Base-by-base conservation (phyloP, 2,113 vertebrate species). In the Psilopogon haemacephalus region DNA sequence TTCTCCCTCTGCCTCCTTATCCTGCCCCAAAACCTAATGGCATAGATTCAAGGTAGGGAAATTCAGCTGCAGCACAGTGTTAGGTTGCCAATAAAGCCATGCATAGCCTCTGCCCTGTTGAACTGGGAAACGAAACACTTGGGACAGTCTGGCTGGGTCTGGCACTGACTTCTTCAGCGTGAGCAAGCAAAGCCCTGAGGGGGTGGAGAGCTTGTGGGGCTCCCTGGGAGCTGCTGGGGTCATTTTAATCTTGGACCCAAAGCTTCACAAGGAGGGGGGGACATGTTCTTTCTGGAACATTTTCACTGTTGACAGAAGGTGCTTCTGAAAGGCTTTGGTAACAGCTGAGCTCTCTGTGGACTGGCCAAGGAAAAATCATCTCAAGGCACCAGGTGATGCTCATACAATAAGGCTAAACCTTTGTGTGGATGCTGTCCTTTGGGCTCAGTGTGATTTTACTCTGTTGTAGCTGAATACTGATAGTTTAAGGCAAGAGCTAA, bases 101-200 rank as follows among this genome's bases (percentile, higher is more conserved):
- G 32, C 6, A 21, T n/a, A 60, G 16, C 4, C 19, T 6, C 26
- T 91, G 44, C 8, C 20, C 35, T 64, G 18, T 40, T 67, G 1
- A 64, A 44, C 59, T 80, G 59, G 32, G 46, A 27, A 71, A 68
- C 44, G 27, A 80, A 79, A 42, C 11, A 42, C 18, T 3, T 12
- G 40, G 54, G 24, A 37, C 2, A 4, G 5, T 44, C 30, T 2
- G 1, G 12, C 60, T 54, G 42, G 15, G 7, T 38, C 50, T 1
- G 2, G 70, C 26, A 33, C 26, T 15, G 23, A 64, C 17, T 30
- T 77, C 40, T 71, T 79, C 46, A 63, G 24, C 9, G 13, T 0
- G 5, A 86, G 11, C 27, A 37, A 72, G 17, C 6, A 35, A 84
- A 70, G 16, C 59, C 19, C 62, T 81, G n/a, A 3, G 18, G 23